Evolutionary conservation across 2,113 vertebrate species (phyloP), one percentile per base, ranked within the genome.

Genomic region (Sisor rabdophorus): DNA sequence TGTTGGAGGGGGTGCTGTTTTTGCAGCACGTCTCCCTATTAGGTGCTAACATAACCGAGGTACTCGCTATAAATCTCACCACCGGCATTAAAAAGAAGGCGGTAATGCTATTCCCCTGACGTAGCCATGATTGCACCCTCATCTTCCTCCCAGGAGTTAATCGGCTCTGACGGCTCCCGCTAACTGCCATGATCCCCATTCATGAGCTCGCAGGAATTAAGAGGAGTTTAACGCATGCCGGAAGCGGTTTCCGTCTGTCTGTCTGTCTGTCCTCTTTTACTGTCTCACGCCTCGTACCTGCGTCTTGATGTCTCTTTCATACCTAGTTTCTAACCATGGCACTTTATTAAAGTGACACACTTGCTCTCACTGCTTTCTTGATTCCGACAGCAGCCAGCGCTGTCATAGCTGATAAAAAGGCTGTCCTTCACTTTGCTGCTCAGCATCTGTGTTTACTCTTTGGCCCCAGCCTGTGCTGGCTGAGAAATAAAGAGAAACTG

Each of bases 311-410:
- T 67, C 84, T 83, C 73, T 71, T 44, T 78, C 58, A 54, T 54
- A 63, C 58, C 67, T 44, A 63, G 58, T 63, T 36, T 54, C 53
- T 44, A 82, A 79, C 85, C 9, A 81, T 92, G 91, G 87, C 90
- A 91, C 87, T 92, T 94, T 93, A 94, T 95, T 94, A 91, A 92
- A 93, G 91, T 86, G 81, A 92, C 63, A 89, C 80, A 86, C 88
- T 91, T 90, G 87, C 89, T 89, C 67, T 80, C 75, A 83, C 86
- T 80, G 28, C 81, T 82, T 85, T 13, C 93, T 91, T 91, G 92
- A 89, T 93, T 89, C 86, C 84, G 85, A 83, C 87, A 90, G 85
- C 88, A 86, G 84, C 85, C 86, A 87, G 84, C 75, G 85, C 92
- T 95, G 91, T 93, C 92, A 87, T 6, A 77, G 86, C 83, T 89